Evolutionary conservation across 2,797 vertebrate species (phyloP).

Genomic region (Dicrostonyx torquatus): DNA sequence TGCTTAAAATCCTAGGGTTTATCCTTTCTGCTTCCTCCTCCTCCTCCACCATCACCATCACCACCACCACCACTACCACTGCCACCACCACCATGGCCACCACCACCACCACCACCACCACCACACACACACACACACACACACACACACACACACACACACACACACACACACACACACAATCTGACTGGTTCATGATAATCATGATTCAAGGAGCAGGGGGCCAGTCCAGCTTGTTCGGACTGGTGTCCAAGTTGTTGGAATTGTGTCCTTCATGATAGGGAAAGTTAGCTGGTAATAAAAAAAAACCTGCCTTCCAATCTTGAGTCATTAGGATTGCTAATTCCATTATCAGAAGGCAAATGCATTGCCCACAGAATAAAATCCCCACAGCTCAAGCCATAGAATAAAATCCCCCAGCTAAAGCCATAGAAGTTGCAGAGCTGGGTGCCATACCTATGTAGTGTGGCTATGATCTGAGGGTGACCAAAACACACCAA

Average conservation of each 20-base stretch:
- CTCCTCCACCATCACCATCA: not conserved
- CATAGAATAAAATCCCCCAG: not conserved
- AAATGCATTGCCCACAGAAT: not conserved
- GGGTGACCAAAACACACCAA: not conserved
- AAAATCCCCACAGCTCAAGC: not conserved
- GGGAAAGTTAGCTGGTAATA: not conserved
- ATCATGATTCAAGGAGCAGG: no score
- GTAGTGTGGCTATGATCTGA: no score
- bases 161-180: not conserved
- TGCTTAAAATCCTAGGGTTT: not conserved
- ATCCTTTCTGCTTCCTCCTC: not conserved
- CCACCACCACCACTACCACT: not conserved
- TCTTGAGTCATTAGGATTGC: not conserved
- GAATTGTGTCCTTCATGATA: not conserved
- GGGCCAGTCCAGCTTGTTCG: fast-evolving
- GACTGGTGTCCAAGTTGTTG: not conserved
- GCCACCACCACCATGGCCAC: no score
- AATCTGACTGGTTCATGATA: fast-evolving
- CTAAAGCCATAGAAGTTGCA: fast-evolving
- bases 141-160: not conserved
- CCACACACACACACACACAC: not conserved
- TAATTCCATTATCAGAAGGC: not conserved
- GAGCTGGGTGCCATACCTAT: fast-evolving
- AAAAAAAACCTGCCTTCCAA: not conserved
- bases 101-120: no score